Conservation (phyloP, 2,888 invertebrate species). For the Ligdia adustata region DNA sequence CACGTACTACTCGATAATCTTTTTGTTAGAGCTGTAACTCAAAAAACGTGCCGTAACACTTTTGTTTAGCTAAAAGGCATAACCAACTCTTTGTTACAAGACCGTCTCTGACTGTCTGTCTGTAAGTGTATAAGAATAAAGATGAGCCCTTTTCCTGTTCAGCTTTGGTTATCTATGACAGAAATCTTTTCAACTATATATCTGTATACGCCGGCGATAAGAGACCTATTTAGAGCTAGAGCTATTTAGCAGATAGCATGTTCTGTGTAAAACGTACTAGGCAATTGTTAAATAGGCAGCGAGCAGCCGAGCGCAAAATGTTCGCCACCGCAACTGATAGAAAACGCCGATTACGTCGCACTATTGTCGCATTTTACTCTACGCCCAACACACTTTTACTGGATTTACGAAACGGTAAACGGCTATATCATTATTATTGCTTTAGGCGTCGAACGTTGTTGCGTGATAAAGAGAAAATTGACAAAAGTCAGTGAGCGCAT, state of each 20-base stretch:
- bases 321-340: conserved; percentile 79
- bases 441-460: conserved; percentile 56
- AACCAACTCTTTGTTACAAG: conserved; percentile 9
- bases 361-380: conserved; percentile 75
- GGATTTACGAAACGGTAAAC: conserved; percentile 74
- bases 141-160: conserved; percentile 1
- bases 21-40: conserved; percentile 7
- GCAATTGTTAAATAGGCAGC: conserved; percentile 36
- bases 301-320: conserved; percentile 72
- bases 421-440: conserved; percentile 60
- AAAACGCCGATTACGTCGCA: conserved; percentile 77
- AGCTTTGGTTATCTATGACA: conserved; percentile 2
- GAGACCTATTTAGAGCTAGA: conserved; percentile 3
- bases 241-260: conserved; percentile 22
- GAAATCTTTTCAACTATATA: conserved; percentile 1
- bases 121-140: too few species aligned
- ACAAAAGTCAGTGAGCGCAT: too few species aligned
- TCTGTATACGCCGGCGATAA: too few species aligned
- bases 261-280: conserved; percentile 45
- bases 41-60: conserved; percentile 12
- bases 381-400: conserved; percentile 78
- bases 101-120: too few species aligned
- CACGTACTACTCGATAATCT: conserved; percentile 20
- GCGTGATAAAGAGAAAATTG: too few species aligned
- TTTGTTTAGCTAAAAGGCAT: conserved; percentile 9